Base-by-base conservation (phyloP, 2,113 vertebrate species). In the Dunckerocampus dactyliophorus region DNA sequence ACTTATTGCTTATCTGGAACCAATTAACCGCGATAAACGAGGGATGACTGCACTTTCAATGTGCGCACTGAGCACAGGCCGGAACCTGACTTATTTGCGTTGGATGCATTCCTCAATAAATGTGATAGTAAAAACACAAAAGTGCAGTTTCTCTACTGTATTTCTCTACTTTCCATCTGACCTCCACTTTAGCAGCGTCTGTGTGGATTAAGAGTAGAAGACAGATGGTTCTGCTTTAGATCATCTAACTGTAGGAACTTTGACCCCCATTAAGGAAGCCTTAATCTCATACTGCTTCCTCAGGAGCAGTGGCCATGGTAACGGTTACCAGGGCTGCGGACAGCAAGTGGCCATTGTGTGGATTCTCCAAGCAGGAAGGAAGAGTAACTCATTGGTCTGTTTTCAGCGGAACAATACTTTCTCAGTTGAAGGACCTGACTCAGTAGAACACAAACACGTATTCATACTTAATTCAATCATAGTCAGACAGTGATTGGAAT, bases 241-340 rank as follows among this genome's bases (percentile, higher is more conserved):
- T 75, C 13, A 49, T 63, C 59, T 75, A 71, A 62, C 47, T 31
- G 47, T 74, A 43, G 4, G 47, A 75, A 39, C 69, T 65, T 66
- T 85, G 59, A 76, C 62, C 71, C 62, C 59, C 8, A 63, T 69
- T 76, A 71, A 70, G 54, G 59, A 74, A 56, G 56, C 49, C 67
- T 42, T 72, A 75, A 79, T 80, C 61, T 63, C 68, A 76, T 15
- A 56, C 34, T 48, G 53, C 50, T 63, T 61, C 60, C 63, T 65
- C 69, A 67, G 63, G 51, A 21, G n/a, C 34, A 20, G 80, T 85
- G 57, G 20, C 70, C 72, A 79, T 67, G 59, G 75, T 39, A 77
- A 85, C 75, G 0, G 66, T 80, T 76, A 61, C 75, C 58, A 74
- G 47, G 67, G 72, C 60, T 59, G 17, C 47, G 16, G 59, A 61